Conservation (phyloP, 2,888 invertebrate genomes). For the Barypeithes pellucidus region DNA sequence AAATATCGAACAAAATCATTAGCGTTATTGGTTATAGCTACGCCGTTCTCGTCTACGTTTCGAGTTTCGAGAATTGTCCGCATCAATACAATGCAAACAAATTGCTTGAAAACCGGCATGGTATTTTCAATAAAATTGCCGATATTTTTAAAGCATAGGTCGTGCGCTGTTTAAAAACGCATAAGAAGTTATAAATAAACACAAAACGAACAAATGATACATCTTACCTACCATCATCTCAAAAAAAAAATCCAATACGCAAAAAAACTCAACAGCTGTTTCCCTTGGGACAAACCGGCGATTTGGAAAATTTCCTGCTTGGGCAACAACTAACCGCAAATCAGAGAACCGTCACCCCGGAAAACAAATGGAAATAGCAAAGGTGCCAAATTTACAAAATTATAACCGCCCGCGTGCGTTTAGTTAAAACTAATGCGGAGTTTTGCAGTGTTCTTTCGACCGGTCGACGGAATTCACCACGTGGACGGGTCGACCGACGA, state of each 20-base stretch:
- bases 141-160: background rate
- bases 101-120: no score
- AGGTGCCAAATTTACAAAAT: conserved; percentile 1
- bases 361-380: conserved; percentile 12
- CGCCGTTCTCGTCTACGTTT: no score
- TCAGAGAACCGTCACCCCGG: background rate
- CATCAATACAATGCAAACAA: no score
- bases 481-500: conserved; percentile 55
- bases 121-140: no score
- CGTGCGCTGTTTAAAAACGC: background rate
- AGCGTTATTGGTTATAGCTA: no score
- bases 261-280: conserved; percentile 29
- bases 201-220: background rate
- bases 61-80: no score
- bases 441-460: conserved; percentile 24
- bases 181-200: background rate
- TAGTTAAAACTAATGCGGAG: conserved; percentile 18
- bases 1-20: no score
- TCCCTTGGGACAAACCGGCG: background rate
- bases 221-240: conserved; percentile 30
- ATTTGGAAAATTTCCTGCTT: conserved; percentile 2
- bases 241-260: conserved; percentile 9
- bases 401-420: conserved; percentile 3
- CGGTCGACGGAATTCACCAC: conserved; percentile 60
- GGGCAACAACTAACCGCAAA: background rate